A percentile compares a stretch with the other conserved stretches of the same genome.
Conservation (phyloP, 1,140 invertebrate genomes). For the Spodoptera litura region DNA sequence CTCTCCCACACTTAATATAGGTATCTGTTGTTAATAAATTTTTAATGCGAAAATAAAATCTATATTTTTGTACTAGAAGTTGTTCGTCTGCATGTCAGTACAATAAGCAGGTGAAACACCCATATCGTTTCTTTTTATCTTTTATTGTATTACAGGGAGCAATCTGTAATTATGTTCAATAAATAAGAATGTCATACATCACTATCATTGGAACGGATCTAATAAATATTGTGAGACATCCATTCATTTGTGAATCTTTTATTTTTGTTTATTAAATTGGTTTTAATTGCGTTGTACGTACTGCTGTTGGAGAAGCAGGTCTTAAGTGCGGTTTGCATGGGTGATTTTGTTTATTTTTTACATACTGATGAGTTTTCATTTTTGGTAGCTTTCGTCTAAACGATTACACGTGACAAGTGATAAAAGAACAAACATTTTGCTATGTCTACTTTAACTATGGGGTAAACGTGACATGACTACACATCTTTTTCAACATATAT, state of each 20-base stretch:
- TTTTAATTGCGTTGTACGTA: slow-evolving; percentile 8
- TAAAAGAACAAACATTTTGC: no score
- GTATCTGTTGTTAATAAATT: no score
- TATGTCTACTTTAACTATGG: no score
- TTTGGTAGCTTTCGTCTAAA: no score
- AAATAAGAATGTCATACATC: slow-evolving; percentile 27
- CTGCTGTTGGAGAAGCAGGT: not conserved
- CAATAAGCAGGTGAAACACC: slow-evolving; percentile 10
- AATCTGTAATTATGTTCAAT: slow-evolving; percentile 34
- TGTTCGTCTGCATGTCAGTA: slow-evolving; percentile 10
- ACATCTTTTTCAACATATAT: no score
- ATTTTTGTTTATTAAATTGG: slow-evolving; percentile 8
- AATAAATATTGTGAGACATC: slow-evolving; percentile 18
- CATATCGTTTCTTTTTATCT: slow-evolving; percentile 11
- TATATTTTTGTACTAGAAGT: not conserved
- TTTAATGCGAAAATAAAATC: no score
- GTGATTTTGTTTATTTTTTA: no score
- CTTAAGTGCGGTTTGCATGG: no score
- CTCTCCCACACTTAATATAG: no score
- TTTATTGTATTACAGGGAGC: not conserved
- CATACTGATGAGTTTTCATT: no score
- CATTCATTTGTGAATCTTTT: not conserved
- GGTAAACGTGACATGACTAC: no score
- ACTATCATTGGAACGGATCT: slow-evolving; percentile 16
- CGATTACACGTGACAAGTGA: no score